Evolutionary conservation across 2,797 vertebrate genomes (phyloP).

Genomic region (Premnoplex brunnescens): DNA sequence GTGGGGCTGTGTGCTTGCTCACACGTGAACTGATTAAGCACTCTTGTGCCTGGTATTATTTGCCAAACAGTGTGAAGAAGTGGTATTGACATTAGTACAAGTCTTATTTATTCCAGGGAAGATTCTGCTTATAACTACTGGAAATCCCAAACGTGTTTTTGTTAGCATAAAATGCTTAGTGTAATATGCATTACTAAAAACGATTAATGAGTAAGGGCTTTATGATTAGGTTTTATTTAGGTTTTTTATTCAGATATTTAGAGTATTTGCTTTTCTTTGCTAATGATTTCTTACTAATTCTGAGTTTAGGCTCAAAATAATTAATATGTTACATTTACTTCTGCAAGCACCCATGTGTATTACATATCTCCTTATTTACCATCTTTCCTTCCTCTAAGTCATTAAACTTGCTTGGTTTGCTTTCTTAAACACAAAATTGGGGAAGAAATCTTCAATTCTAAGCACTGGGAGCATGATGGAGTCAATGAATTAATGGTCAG

Average conservation of each 20-base stretch:
- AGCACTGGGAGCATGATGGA: conserved; percentile 77
- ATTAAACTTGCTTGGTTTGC: not conserved
- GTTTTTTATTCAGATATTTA: not conserved
- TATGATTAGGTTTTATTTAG: not conserved
- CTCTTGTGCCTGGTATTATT: conserved; percentile 73
- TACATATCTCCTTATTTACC: not conserved
- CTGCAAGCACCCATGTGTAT: not conserved
- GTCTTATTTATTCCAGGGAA: conserved; percentile 81
- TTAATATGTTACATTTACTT: not conserved
- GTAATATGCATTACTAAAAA: not conserved
- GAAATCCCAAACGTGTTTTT: not conserved
- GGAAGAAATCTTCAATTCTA: conserved; percentile 70
- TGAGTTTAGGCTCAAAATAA: not conserved
- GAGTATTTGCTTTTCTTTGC: not conserved
- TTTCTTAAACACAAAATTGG: conserved; percentile 19
- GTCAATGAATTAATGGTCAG: conserved; percentile 73
- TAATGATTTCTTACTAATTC: not conserved
- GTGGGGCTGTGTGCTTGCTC: not conserved
- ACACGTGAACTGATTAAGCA: not conserved
- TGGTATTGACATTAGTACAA: conserved; percentile 76
- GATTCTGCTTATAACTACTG: not conserved
- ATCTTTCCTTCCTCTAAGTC: not conserved
- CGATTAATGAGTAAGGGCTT: not conserved
- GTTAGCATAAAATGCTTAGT: not conserved
- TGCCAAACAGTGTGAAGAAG: conserved; percentile 77